Conservation (phyloP, 2,113 vertebrate genomes). For the Dolichallabes microphthalmus region DNA sequence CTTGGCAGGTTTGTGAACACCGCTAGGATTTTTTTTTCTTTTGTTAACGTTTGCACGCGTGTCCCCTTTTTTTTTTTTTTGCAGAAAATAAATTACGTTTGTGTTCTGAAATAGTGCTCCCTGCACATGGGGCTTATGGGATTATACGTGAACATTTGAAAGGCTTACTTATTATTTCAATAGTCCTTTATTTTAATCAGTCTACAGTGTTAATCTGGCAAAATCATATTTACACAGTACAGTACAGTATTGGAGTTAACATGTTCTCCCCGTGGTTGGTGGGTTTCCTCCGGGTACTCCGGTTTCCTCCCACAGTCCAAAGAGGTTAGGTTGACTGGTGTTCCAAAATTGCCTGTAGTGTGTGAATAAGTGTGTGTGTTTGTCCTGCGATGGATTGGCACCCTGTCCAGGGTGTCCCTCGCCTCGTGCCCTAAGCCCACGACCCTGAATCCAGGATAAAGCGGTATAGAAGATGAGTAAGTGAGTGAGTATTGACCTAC, state of each 20-base stretch:
- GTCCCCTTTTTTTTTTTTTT: not conserved
- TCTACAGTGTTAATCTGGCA: conserved; percentile 31
- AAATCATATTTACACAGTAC: conserved; percentile 26
- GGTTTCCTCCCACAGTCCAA: too few species aligned
- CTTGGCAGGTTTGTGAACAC: not conserved
- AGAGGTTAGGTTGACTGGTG: too few species aligned
- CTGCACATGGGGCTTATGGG: not conserved
- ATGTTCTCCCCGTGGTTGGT: too few species aligned
- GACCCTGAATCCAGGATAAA: too few species aligned
- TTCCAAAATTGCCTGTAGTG: too few species aligned
- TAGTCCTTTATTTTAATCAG: conserved; percentile 34
- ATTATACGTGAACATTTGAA: conserved; percentile 32
- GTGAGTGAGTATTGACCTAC: not conserved
- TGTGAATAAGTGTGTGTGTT: too few species aligned
- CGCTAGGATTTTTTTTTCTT: not conserved
- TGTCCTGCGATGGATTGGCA: too few species aligned
- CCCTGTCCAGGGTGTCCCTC: too few species aligned
- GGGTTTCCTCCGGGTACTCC: too few species aligned
- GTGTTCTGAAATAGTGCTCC: not conserved
- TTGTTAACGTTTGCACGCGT: not conserved
- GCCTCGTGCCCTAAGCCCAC: too few species aligned
- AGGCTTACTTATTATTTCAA: conserved; percentile 5
- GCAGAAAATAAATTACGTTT: conserved; percentile 10
- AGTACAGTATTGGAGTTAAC: too few species aligned
- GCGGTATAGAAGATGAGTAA: too few species aligned